These are phyloP conservation scores for Volucella zonaria DNA, from an alignment of 2,888 invertebrate genomes.

Conservation along the genomic window DNA sequence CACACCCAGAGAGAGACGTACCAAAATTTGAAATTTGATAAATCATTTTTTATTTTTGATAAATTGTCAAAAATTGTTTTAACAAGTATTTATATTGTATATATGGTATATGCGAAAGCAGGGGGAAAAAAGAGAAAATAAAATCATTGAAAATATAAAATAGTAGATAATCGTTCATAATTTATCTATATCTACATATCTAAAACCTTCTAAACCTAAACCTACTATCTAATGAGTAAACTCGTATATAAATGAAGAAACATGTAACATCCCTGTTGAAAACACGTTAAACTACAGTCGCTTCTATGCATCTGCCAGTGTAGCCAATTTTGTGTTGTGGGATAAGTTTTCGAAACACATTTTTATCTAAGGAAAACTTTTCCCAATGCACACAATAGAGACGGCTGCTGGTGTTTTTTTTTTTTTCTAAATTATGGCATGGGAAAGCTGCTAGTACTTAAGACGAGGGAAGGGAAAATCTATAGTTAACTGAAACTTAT, in stretches of 20 bases:
- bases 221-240: not conserved
- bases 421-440: no score
- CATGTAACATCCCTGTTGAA: slow-evolving; percentile 42
- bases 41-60: slow-evolving; percentile 25
- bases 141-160: slow-evolving; percentile 72
- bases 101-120: slow-evolving; percentile 61
- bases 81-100: not conserved
- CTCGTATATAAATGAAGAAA: slow-evolving; percentile 16
- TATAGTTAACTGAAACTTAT: no score
- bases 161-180: slow-evolving; percentile 29
- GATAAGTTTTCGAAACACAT: slow-evolving; percentile 11
- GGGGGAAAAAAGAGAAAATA: slow-evolving; percentile 71
- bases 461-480: no score
- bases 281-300: not conserved
- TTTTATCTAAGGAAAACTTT: slow-evolving; percentile 22
- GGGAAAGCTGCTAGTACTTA: no score
- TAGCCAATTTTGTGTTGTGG: not conserved
- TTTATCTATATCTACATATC: slow-evolving; percentile 13
- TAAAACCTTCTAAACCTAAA: slow-evolving; percentile 41
- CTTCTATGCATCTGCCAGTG: not conserved
- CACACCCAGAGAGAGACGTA: slow-evolving; percentile 66
- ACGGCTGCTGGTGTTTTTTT: not conserved
- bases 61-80: no score
- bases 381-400: not conserved
- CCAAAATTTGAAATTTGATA: slow-evolving; percentile 51